Base-by-base conservation (phyloP, 2,113 vertebrate genomes). In the Hypomesus transpacificus region DNA sequence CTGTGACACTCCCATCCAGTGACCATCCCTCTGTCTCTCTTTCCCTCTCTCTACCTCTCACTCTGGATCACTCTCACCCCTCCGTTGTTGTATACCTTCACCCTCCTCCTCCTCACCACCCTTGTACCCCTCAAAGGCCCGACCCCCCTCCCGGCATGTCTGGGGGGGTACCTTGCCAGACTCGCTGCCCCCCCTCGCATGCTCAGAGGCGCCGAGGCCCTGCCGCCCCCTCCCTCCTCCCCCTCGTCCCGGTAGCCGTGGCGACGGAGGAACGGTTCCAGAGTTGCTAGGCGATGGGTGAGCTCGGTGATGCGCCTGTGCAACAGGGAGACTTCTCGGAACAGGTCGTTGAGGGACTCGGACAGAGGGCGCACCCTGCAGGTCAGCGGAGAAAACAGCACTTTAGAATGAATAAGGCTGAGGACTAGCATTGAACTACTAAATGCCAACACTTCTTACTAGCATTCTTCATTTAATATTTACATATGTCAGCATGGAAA, bases 321-420 rank as follows among this genome's bases (percentile, higher is more conserved):
- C 82, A 93, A 86, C 58, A 91, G 87, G 2, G 87, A 89, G 74
- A 93, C 91, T 87, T 93, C 92, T 81, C 87, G 89, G 86, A 93
- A 92, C 78, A 93, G 87, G 87, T 93, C 92, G 76, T 89, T 90
- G 77, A 93, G 79, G 26, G 91, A 92, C 81, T 93, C 91, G 21
- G 92, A 92, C 69, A 93, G 87, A 84, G 90, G 90, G 88, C 88
- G 91, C 80, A 93, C 89, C 87, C 92, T 93, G 80, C 80, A 88
- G 87, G 82, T 84, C 21, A 76, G 26, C 60, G 79, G 50, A 82
- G 56, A 46, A 14, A 21, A 50, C 18, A 14, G 34, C 71, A 66
- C 77, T 14, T 79, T 80, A 73, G n/a, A 31, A 50, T 9, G 39
- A 46, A 46, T 46, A 13, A 11, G 39, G 39, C 39, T 46, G 39